Percentiles rank a stretch among this genome's conserved stretches.
phyloP scores from a whole-genome alignment of 2,888 invertebrate genomes.

The Acrocera orbiculus region DNA sequence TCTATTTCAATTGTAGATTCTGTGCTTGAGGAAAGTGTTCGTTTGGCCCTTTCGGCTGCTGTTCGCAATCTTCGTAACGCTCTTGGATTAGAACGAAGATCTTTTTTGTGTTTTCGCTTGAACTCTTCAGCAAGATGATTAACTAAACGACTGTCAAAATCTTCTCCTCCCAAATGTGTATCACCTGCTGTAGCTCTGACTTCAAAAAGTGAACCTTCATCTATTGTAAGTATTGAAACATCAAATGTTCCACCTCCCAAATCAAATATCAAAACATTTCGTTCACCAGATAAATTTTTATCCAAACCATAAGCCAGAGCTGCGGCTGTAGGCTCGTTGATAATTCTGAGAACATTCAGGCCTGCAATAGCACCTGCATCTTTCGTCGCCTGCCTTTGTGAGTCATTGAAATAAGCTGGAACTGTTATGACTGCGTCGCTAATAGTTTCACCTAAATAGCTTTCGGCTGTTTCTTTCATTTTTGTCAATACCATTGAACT shows the following conservation, averaged over 20 bases:
- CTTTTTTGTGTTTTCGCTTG: slow-evolving; percentile 54
- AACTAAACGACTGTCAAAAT: slow-evolving; percentile 73
- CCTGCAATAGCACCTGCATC: slow-evolving; percentile 78
- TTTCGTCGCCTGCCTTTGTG: slow-evolving; percentile 79
- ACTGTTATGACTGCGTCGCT: slow-evolving; percentile 73
- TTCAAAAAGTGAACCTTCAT: slow-evolving; percentile 70
- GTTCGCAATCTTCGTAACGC: slow-evolving; percentile 45
- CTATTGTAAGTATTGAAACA: slow-evolving; percentile 82
- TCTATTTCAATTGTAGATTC: slow-evolving; percentile 56
- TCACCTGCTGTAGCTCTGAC: slow-evolving; percentile 88
- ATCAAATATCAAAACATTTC: slow-evolving; percentile 48
- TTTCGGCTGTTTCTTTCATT: slow-evolving; percentile 82
- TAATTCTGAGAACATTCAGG: slow-evolving; percentile 70
- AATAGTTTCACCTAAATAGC: slow-evolving; percentile 63
- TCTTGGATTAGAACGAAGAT: slow-evolving; percentile 41
- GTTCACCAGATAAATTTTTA: slow-evolving; percentile 59
- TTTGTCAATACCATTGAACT: slow-evolving; percentile 85
- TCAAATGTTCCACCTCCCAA: slow-evolving; percentile 71
- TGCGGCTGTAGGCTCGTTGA: slow-evolving; percentile 80
- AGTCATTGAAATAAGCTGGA: slow-evolving; percentile 76
- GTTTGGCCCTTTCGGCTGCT: slow-evolving; percentile 55
- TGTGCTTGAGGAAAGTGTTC: slow-evolving; percentile 53
- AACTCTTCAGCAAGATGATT: slow-evolving; percentile 71
- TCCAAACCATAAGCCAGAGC: slow-evolving; percentile 79
- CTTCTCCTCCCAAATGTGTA: slow-evolving; percentile 80